phyloP scores from a whole-genome alignment of 2,113 vertebrate species.

The Pleuronectes platessa region DNA sequence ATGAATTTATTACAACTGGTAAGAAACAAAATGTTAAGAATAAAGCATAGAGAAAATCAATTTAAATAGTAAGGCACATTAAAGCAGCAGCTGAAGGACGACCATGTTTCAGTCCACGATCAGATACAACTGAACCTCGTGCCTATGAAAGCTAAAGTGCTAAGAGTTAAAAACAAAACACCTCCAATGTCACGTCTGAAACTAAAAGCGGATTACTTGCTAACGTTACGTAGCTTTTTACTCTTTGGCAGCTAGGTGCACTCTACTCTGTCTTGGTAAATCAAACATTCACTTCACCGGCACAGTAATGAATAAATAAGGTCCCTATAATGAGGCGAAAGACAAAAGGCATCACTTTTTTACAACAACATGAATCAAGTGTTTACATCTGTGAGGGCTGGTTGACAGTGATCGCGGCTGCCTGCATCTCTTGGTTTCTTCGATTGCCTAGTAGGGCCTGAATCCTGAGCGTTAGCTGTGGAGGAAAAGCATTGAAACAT shows the following conservation, averaged over 20 bases:
- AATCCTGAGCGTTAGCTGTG: constrained; percentile 62
- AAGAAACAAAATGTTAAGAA: neutral
- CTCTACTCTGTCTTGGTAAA: neutral
- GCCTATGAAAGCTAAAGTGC: constrained; percentile 22
- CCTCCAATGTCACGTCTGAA: neutral
- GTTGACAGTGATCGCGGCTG: neutral
- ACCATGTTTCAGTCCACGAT: too few species aligned
- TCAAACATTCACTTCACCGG: neutral
- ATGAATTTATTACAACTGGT: constrained; percentile 13
- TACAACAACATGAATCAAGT: too few species aligned
- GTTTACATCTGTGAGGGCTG: constrained; percentile 23
- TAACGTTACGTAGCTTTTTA: too few species aligned
- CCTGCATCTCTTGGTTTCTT: constrained; percentile 7
- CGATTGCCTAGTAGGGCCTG: constrained; percentile 56
- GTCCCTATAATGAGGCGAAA: neutral
- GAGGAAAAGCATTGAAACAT: constrained; percentile 1
- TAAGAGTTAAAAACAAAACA: neutral
- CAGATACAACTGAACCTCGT: neutral
- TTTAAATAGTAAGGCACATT: neutral
- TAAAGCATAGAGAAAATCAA: neutral
- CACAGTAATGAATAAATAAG: neutral
- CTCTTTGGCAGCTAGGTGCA: too few species aligned
- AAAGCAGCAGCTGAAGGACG: neutral
- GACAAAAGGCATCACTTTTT: neutral
- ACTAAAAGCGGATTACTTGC: neutral